A percentile compares a stretch with the other conserved stretches of the same genome.
Evolutionary conservation across 2,113 vertebrate genomes (phyloP).

Genomic region (Hippocampus zosterae): DNA sequence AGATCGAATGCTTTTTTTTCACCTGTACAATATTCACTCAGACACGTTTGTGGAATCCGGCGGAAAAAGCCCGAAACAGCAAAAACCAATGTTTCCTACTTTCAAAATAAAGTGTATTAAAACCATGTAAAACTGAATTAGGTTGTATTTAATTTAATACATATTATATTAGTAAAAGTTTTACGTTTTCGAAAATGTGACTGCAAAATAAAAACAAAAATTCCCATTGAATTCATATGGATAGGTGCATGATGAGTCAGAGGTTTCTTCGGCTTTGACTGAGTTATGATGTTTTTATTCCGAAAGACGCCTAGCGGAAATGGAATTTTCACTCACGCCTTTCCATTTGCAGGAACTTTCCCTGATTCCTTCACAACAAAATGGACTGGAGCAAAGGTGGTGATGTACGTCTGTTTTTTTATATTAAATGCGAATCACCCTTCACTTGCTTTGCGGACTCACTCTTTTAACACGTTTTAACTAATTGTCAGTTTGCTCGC

Average conservation of each 20-base stretch:
- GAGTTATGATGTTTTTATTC: slow-evolving; percentile 23
- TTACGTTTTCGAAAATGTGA: background rate
- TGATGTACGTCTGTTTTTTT: slow-evolving; percentile 42
- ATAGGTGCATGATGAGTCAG: background rate
- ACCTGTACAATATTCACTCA: too few relatives aligned
- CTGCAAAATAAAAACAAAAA: background rate
- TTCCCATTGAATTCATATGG: background rate
- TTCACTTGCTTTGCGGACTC: too few relatives aligned
- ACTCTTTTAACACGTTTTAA: background rate
- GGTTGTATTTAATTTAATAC: background rate
- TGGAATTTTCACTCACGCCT: background rate
- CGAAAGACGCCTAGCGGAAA: slow-evolving; percentile 35
- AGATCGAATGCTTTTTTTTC: too few relatives aligned
- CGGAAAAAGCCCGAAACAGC: too few relatives aligned
- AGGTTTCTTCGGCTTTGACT: background rate
- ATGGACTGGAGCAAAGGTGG: slow-evolving; percentile 68
- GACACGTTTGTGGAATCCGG: too few relatives aligned
- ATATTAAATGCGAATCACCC: background rate
- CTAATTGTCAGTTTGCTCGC: slow-evolving; percentile 11
- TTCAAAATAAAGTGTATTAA: too few relatives aligned
- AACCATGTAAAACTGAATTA: background rate
- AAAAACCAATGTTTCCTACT: too few relatives aligned
- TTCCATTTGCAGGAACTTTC: slow-evolving; percentile 30
- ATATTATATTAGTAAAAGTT: background rate
- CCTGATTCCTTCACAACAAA: slow-evolving; percentile 35